These are phyloP conservation scores for Pachliopta kotzebuea DNA, from an alignment of 2,888 invertebrate species.

Conservation along the genomic window DNA sequence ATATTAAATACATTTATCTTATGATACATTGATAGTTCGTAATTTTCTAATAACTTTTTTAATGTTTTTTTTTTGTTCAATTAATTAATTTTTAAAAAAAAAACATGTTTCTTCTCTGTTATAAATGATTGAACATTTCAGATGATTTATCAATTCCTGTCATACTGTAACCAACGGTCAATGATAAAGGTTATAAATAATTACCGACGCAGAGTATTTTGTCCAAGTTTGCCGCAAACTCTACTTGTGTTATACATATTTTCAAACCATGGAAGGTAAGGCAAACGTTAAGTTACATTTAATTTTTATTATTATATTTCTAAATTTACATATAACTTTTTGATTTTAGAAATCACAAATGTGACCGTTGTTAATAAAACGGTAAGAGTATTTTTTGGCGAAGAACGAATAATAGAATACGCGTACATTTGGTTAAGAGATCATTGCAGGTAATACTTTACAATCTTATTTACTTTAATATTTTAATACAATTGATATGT, in stretches of 20 bases:
- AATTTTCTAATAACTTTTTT: too few relatives aligned
- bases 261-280: neutral
- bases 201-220: neutral
- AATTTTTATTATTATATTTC: neutral
- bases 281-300: neutral
- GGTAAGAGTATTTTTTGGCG: conserved; percentile 47
- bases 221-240: neutral
- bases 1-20: too few relatives aligned
- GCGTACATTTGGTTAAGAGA: conserved; percentile 81
- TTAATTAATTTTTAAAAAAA: too few relatives aligned
- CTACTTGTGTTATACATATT: neutral
- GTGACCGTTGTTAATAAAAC: conserved; percentile 40
- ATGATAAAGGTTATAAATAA: neutral
- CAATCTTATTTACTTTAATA: neutral
- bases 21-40: too few relatives aligned
- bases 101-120: neutral
- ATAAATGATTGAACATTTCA: neutral
- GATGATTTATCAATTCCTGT: neutral
- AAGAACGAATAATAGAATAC: conserved; percentile 48
- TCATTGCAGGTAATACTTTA: conserved; percentile 74
- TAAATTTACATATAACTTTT: neutral
- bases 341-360: conserved; percentile 33
- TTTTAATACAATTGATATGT: too few relatives aligned
- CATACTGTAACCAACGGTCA: neutral
- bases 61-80: too few relatives aligned